Base-by-base conservation (phyloP, 2,888 invertebrate species). In the Nematopogon swammerdamellus region DNA sequence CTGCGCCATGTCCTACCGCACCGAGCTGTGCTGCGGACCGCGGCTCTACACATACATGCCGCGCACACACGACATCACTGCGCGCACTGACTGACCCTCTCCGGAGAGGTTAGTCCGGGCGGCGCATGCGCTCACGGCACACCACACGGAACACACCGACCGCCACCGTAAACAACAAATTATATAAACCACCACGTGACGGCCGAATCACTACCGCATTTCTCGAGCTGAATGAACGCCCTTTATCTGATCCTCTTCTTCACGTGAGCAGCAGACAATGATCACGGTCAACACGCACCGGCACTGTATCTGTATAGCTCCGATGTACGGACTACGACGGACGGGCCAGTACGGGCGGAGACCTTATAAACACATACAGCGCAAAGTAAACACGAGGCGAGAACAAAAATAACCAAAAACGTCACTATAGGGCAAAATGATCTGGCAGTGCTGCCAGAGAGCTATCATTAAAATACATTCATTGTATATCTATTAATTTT, bases 101-200 rank as follows among this genome's bases (percentile, higher is more conserved):
- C 71, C 72, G 76, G 77, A 77, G 76, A 80, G 80, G 80, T 80
- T 80, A 80, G 79, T 65, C 74, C 71, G 70, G 70, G 70, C 77
- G 77, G 80, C 80, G 80, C 80, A 80, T 80, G 80, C 80, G 80
- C 80, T 36, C 8, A 8, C 36, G 8, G n/a, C 3, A 36, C 8
- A 36, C 36, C 36, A 36, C 36, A 36, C 25, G 6, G 36, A 36
- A 36, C 36, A 36, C 36, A 36, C 36, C 25, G 36, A 8, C 25
- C 25, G 74, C 75, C 77, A 69, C n/a, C n/a, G 80, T 80, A 80
- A 80, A 80, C 80, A 80, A 80, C 72, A 80, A 36, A 80, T 80
- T 80, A 80, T 80, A 79, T 80, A 80, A 80, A 80, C 77, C 74
- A 80, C 80, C 80, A 77, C 80, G 80, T 80, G 80, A 80, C 77